Conservation (phyloP, 2,797 vertebrate genomes). For the Darevskia nairensis region DNA sequence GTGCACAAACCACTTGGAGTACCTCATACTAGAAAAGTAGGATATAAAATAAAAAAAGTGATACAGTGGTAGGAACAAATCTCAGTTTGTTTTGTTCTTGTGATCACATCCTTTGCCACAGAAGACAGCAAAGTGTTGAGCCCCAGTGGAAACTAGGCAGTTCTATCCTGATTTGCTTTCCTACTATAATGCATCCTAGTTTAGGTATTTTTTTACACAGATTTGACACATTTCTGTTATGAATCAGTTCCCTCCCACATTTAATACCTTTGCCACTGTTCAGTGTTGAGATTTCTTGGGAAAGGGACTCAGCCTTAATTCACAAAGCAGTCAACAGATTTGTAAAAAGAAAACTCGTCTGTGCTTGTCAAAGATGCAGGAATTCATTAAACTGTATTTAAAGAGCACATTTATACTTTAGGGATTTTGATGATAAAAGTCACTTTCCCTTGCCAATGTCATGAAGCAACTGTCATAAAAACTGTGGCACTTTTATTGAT, state of each 20-base stretch:
- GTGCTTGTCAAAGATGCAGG: slow-evolving; percentile 19
- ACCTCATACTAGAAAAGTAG: background rate
- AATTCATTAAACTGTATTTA: slow-evolving; percentile 30
- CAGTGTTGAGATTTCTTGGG: background rate
- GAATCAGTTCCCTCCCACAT: background rate
- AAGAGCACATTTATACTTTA: background rate
- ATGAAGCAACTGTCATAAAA: slow-evolving; percentile 1
- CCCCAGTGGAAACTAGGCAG: accelerated
- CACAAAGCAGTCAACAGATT: slow-evolving; percentile 10
- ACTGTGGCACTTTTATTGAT: background rate
- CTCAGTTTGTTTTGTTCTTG: background rate
- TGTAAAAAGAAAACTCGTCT: slow-evolving; percentile 6
- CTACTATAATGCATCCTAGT: slow-evolving; percentile 34
- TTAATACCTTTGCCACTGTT: slow-evolving; percentile 23
- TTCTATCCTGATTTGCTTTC: slow-evolving; percentile 25
- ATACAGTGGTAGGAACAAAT: background rate
- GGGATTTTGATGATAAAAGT: background rate
- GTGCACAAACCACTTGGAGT: background rate
- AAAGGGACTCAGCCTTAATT: background rate
- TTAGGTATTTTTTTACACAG: slow-evolving; percentile 35
- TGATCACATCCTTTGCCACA: background rate
- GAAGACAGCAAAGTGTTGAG: slow-evolving; percentile 33
- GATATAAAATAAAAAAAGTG: background rate
- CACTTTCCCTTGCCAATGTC: background rate
- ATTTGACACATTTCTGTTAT: slow-evolving; percentile 7